Percentiles rank a stretch among this genome's conserved stretches.
Conservation (phyloP, 2,888 invertebrate species). For the Pterostichus madidus region DNA sequence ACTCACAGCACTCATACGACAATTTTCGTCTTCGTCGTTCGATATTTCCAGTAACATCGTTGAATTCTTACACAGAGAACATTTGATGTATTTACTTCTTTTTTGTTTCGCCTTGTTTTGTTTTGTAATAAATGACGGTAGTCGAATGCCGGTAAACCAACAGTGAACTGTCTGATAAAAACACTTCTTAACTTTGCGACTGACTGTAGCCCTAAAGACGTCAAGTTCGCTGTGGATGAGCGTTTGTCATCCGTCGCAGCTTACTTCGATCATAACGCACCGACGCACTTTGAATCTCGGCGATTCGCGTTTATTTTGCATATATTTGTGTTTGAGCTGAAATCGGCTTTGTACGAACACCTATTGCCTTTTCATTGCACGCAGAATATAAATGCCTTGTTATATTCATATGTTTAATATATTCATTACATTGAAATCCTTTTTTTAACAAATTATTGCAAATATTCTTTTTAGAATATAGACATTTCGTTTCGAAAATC, state of each 20-base stretch:
- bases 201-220: conserved; percentile 40
- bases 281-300: conserved; percentile 27
- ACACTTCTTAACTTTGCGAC: conserved; percentile 33
- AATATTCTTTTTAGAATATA: no score
- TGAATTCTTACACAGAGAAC: conserved; percentile 36
- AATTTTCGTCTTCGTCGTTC: conserved; percentile 46
- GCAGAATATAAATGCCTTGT: conserved; percentile 18
- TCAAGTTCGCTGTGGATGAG: conserved; percentile 49
- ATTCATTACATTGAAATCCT: conserved; percentile 14
- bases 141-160: conserved; percentile 46
- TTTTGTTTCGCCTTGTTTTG: conserved; percentile 36
- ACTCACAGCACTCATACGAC: conserved; percentile 17
- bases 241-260: conserved; percentile 41
- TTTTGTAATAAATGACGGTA: conserved; percentile 52
- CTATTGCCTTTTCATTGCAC: conserved; percentile 32
- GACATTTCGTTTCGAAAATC: no score
- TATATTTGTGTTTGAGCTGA: conserved; percentile 35
- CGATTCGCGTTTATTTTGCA: conserved; percentile 33
- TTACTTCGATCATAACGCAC: conserved; percentile 56
- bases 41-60: conserved; percentile 46
- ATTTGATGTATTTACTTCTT: conserved; percentile 56
- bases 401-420: conserved; percentile 20
- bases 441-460: no score
- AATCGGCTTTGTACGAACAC: conserved; percentile 34
- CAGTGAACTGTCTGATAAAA: conserved; percentile 42